Conservation (phyloP, 2,797 vertebrate genomes). For the Odontamblyopus rebecca region DNA sequence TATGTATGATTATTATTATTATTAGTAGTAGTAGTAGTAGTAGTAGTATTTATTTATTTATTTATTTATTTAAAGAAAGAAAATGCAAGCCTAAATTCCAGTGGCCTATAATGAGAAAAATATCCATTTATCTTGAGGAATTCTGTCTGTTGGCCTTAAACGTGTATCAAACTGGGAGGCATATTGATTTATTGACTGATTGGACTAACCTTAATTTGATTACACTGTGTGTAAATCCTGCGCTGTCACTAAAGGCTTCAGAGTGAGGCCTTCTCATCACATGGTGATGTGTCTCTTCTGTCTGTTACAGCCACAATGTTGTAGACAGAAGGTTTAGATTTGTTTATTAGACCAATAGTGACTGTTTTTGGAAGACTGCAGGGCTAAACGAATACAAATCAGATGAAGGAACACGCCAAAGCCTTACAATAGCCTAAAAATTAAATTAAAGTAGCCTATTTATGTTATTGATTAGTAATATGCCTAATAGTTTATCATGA, state of each 20-base stretch:
- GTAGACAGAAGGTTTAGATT: neutral
- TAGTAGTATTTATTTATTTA: too few relatives aligned
- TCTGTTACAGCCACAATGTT: neutral
- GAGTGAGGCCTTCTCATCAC: neutral
- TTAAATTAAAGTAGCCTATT: too few relatives aligned
- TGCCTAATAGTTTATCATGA: too few relatives aligned
- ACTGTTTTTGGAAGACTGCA: neutral
- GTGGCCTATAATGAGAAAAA: neutral
- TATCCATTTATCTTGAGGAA: neutral
- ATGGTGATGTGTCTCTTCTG: too few relatives aligned
- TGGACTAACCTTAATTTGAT: slow-evolving; percentile 13
- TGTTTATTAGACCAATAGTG: neutral
- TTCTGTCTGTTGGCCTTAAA: neutral
- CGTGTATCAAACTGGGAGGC: slow-evolving; percentile 5
- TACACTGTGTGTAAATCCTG: neutral
- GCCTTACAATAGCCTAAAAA: too few relatives aligned
- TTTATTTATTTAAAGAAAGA: too few relatives aligned
- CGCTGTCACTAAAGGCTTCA: neutral
- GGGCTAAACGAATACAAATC: too few relatives aligned
- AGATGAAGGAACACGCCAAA: too few relatives aligned
- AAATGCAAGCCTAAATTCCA: neutral
- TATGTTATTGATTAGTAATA: too few relatives aligned
- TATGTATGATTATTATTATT: too few relatives aligned
- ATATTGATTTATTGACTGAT: slow-evolving; percentile 3
- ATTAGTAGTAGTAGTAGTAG: too few relatives aligned